Evolutionary conservation across 2,797 vertebrate genomes (phyloP).

Genomic region (Myoxocephalus aenaeus): DNA sequence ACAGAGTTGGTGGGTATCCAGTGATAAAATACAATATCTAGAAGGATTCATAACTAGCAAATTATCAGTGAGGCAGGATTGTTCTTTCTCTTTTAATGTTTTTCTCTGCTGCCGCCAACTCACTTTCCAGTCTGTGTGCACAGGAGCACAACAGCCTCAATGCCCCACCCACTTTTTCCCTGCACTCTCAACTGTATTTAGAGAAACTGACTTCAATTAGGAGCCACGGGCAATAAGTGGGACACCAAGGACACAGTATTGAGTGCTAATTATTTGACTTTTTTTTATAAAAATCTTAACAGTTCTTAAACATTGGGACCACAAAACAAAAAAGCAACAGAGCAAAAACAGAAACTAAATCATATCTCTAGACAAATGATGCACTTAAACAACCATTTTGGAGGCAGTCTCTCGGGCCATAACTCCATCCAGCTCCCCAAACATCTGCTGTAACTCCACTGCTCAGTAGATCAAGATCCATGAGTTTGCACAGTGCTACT

Average conservation of each 20-base stretch:
- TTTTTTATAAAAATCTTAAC: not conserved
- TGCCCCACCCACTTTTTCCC: not conserved
- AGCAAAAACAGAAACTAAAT: slow-evolving; percentile 17
- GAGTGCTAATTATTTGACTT: slow-evolving; percentile 14
- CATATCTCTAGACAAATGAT: slow-evolving; percentile 57
- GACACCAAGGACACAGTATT: slow-evolving; percentile 10
- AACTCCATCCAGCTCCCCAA: slow-evolving; percentile 61
- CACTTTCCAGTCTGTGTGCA: slow-evolving; percentile 24
- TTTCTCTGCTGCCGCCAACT: not conserved
- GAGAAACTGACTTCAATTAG: slow-evolving; percentile 33
- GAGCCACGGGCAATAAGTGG: slow-evolving; percentile 28
- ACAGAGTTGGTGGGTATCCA: slow-evolving; percentile 37
- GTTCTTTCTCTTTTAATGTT: not conserved
- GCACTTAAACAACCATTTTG: slow-evolving; percentile 54
- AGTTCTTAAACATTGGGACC: not conserved
- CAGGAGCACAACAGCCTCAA: slow-evolving; percentile 4
- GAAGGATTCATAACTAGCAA: slow-evolving; percentile 39
- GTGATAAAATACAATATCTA: slow-evolving; percentile 46
- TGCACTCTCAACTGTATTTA: slow-evolving; percentile 35
- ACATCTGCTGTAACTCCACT: slow-evolving; percentile 64
- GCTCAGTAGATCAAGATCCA: slow-evolving; percentile 68
- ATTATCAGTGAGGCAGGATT: slow-evolving; percentile 28
- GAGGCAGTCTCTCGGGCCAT: slow-evolving; percentile 41
- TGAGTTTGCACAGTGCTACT: slow-evolving; percentile 39
- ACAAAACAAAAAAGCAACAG: not conserved